Evolutionary conservation across 2,113 vertebrate genomes (phyloP), one percentile per base, ranked within the genome.

Genomic region (Elgaria multicarinata): DNA sequence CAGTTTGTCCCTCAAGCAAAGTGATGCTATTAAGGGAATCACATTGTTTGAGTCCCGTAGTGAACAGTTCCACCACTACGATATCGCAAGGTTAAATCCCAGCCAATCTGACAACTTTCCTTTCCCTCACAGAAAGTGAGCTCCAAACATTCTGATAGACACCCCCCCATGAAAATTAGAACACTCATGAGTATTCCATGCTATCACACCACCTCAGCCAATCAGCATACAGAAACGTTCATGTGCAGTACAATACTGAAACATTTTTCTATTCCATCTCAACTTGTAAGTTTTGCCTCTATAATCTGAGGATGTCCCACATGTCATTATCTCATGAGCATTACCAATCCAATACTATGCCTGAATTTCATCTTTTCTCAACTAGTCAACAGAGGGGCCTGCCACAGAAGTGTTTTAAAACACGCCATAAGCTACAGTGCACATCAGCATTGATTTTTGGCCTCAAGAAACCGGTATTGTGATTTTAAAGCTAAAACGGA

Each of bases 401-500:
- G 66, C 20, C 78, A 62, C 24, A 44, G 78, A 74, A 22, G 9
- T 76, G 39, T 77, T 86, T 87, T 66, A 87, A 87, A 87, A 64
- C 46, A 74, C 53, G 44, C 6, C 10, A 55, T 82, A 81, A 82
- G 22, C 46, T 81, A 53, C 36, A 50, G 75, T 3, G 31, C 72
- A 28, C 44, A 89, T 67, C 81, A 91, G 64, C 28, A 89, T 39
- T 69, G 75, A 58, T 74, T 71, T 82, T 87, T 62, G 75, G 39
- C 42, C 31, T 5, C 62, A 33, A 89, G 89, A 91, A 81, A 46
- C 26, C 20, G 46, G 64, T 53, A 46, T 53, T 76, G 75, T 39
- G 66, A 81, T 82, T 87, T 94, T 84, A 90, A 50, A 85, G 86
- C 85, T 85, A 6, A 93, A 78, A 74, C 66, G 24, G 86, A 86